These are phyloP conservation scores for Caenorhabditis panamensis DNA, from an alignment of 2,888 invertebrate species.

Conservation along the genomic window DNA sequence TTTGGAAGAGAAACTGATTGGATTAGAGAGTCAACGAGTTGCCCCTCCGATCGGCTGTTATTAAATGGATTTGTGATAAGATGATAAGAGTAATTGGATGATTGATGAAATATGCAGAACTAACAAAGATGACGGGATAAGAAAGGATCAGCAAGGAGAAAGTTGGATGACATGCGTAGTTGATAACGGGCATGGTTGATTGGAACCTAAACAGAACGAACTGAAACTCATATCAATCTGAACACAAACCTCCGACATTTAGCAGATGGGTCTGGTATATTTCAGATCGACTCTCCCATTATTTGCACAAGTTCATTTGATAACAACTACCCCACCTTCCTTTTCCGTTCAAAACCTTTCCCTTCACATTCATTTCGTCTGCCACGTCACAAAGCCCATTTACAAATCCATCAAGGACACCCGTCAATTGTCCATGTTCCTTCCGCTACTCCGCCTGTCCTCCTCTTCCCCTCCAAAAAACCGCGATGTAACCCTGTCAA, in stretches of 20 bases:
- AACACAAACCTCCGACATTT: too few species aligned
- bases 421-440: neutral
- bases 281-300: too few species aligned
- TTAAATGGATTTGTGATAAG: constrained; percentile 7
- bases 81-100: constrained; percentile 13
- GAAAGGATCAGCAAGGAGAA: neutral
- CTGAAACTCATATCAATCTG: too few species aligned
- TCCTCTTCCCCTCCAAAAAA: too few species aligned
- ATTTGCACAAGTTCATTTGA: too few species aligned
- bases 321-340: too few species aligned
- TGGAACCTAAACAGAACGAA: too few species aligned
- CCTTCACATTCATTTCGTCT: neutral
- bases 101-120: neutral
- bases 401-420: neutral
- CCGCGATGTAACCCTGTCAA: neutral
- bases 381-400: constrained; percentile 3
- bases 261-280: too few species aligned
- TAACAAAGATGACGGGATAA: neutral
- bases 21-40: constrained; percentile 1
- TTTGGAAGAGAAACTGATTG: neutral
- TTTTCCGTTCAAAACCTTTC: neutral
- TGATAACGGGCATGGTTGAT: too few species aligned
- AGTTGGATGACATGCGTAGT: constrained; percentile 1
- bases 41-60: neutral
- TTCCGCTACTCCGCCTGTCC: neutral